Evolutionary conservation across 2,888 invertebrate genomes (phyloP).

Genomic region (Machimus rusticus): DNA sequence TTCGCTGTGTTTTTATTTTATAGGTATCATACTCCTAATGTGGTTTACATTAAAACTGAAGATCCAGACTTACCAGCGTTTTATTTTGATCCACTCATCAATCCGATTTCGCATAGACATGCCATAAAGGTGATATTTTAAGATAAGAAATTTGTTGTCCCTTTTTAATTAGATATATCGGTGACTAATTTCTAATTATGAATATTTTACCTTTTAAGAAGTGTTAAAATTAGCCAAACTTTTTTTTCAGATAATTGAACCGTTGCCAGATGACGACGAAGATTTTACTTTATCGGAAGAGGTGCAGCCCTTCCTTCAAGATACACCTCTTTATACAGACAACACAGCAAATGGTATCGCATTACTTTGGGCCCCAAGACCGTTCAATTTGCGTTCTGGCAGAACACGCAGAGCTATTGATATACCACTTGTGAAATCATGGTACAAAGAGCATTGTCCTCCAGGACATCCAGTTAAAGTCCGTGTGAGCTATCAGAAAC

Average conservation of each 20-base stretch:
- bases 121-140: slow-evolving; percentile 70
- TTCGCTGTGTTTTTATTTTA: background rate
- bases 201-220: background rate
- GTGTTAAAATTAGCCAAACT: background rate
- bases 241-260: slow-evolving; percentile 72
- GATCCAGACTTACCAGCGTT: slow-evolving; percentile 99
- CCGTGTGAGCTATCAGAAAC: slow-evolving; percentile 97
- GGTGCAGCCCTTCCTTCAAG: slow-evolving; percentile 91
- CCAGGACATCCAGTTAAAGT: slow-evolving; percentile 99
- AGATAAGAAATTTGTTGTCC: too few species aligned
- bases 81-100: slow-evolving; percentile 99
- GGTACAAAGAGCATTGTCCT: slow-evolving; percentile 95
- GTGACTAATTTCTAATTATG: too few species aligned
- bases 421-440: slow-evolving; percentile 95
- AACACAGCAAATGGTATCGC: slow-evolving; percentile 99
- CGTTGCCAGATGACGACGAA: slow-evolving; percentile 90
- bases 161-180: background rate
- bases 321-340: slow-evolving; percentile 95
- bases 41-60: slow-evolving; percentile 99
- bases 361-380: slow-evolving; percentile 95
- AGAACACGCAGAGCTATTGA: slow-evolving; percentile 94
- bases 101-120: slow-evolving; percentile 96
- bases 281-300: slow-evolving; percentile 92
- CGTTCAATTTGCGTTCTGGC: slow-evolving; percentile 96
- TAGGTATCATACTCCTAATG: slow-evolving; percentile 99